These are phyloP conservation scores for Sisyra terminalis DNA, from an alignment of 2,888 invertebrate species.

Conservation along the genomic window DNA sequence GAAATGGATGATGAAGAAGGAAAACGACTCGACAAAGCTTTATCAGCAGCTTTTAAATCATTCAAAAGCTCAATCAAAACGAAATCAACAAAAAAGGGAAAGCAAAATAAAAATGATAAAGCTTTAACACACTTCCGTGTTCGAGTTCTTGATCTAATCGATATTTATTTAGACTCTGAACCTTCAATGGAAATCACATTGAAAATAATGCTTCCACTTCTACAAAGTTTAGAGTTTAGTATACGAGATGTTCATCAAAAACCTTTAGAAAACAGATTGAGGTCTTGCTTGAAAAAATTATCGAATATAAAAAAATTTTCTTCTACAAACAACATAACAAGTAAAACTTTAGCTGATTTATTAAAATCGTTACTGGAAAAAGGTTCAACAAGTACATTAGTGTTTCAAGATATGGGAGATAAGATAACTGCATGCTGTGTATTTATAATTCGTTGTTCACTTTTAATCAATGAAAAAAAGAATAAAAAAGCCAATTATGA, in stretches of 20 bases:
- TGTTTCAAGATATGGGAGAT: slow-evolving; percentile 48
- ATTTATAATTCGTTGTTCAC: slow-evolving; percentile 44
- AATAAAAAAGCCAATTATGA: slow-evolving; percentile 23
- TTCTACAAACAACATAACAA: slow-evolving; percentile 36
- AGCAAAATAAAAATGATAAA: slow-evolving; percentile 44
- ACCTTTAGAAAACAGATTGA: slow-evolving; percentile 44
- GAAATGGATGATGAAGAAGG: slow-evolving; percentile 64
- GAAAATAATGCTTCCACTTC: slow-evolving; percentile 50
- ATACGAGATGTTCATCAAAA: slow-evolving; percentile 49
- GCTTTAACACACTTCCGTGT: slow-evolving; percentile 54
- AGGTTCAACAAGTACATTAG: slow-evolving; percentile 41
- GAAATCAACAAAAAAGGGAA: slow-evolving; percentile 20
- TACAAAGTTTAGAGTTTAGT: slow-evolving; percentile 49
- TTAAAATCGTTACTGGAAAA: slow-evolving; percentile 41
- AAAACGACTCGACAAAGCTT: slow-evolving; percentile 48
- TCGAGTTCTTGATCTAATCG: slow-evolving; percentile 56
- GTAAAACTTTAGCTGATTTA: slow-evolving; percentile 34
- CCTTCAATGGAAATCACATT: slow-evolving; percentile 50
- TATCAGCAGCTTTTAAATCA: slow-evolving; percentile 57
- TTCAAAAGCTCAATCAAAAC: slow-evolving; percentile 32
- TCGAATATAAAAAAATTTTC: slow-evolving; percentile 42
- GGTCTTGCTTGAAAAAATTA: slow-evolving; percentile 41
- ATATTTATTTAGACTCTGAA: slow-evolving; percentile 52
- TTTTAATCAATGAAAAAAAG: slow-evolving; percentile 30
- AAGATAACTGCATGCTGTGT: slow-evolving; percentile 44